Base-by-base conservation (phyloP, 2,888 invertebrate genomes). In the Scaeva pyrastri region DNA sequence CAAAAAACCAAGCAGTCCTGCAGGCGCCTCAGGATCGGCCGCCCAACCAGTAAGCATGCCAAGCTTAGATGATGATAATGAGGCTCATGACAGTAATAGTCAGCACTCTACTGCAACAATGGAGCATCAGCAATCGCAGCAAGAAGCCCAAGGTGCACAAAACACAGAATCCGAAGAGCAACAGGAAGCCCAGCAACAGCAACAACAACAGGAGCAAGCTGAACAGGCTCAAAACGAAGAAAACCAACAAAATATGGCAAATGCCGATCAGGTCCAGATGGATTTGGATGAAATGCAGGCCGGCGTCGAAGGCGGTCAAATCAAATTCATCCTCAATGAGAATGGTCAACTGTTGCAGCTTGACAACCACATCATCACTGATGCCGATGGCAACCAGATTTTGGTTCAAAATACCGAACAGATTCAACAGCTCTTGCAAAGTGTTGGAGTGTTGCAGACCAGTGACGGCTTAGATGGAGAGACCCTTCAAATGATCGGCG, bases 361-460 rank as follows among this genome's bases (percentile, higher is more conserved):
- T 52, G 93, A 93, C 87, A 93, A 93, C 87, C 93, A 93, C 86
- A 93, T 93, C 58, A 89, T 93, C 43, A 93, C 93, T 45, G 93
- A 93, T 85, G 92, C 92, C 43, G 93, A 93, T 10, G 93, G 93
- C 39, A 93, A 93, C 88, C 93, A 93, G 88, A 93, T 93, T 62
- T 89, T 93, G 16, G 93, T 93, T 0, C 92, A 93, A 87, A 89
- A 93, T 88, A 91, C 91, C 10, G 93, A 93, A 88, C 93, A 93
- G 88, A 93, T 93, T 31, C 93, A 93, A 75, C 93, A 93, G 86
- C 88, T 93, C 14, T 85, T 93, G 23, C 93, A 93, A 72, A 93
- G 93, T 79, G 93, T 93, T 1, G 93, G 93, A 4, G 92, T 93
- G 0, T 68, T 93, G 52, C 93, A 93, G 62, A 90, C 91, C 12